Evolutionary conservation across 2,113 vertebrate genomes (phyloP), one percentile per base, ranked within the genome.

Genomic region (Philantomba maxwellii): DNA sequence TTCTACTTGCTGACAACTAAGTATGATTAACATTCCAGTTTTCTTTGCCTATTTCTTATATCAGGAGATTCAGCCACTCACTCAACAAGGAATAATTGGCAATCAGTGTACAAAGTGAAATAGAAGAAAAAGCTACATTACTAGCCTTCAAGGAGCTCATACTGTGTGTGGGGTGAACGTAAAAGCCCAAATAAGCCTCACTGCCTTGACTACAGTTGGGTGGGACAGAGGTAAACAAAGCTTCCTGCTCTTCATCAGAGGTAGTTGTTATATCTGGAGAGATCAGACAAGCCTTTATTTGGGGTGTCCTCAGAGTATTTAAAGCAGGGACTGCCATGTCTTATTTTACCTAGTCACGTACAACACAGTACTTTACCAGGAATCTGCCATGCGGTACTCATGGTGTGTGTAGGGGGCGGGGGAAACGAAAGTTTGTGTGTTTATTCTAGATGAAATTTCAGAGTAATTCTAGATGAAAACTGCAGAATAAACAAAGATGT

Each of bases 321-420:
- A 21, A 62, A 73, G 39, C 13, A 83, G 53, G 62, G 51, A 45
- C 55, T 91, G 78, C 6, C 17, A 73, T 4, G 49, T 91, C 75
- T 94, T 25, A 17, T 51, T 93, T 90, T 89, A 81, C 64, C 49
- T 39, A 64, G 39, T 51, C 87, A 51, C 25, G 13, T 33, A 14
- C 26, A 23, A 47, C 28, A 58, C 3, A 83, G 15, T 51, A 83
- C 33, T n/a, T 2, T 19, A 45, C 33, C 39, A 0, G 15, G 49
- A 47, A 64, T 49, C 36, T 57, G 75, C 36, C 14, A 51, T 16
- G 53, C 1, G 14, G 62, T 6, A 62, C 28, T 57, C 28, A 12
- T 7, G 26, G 25, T 6, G 9, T 36, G 64, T 8, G 17, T 0
- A 7, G 4, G 7, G 30, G 13, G 12, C 1, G 1, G 0, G 15